Base-by-base conservation (phyloP, 1,140 invertebrate genomes). In the Pemphigus obesinymphae region DNA sequence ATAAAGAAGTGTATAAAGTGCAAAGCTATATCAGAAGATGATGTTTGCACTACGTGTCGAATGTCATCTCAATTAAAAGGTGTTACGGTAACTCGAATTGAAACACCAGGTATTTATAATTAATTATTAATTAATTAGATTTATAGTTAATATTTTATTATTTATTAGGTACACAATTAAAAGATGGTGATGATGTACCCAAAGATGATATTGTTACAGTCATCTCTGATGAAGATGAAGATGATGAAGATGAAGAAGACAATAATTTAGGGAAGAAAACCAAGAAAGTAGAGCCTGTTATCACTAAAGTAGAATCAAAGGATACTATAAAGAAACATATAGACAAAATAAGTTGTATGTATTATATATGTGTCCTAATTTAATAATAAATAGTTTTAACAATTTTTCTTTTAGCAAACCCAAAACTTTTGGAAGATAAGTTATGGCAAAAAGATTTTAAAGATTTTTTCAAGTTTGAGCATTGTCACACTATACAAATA, bases 381-480 rank as follows among this genome's bases (percentile, higher is more conserved):
- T 45, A 45, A 10, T 40, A 45, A 11, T 45, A 13, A n/a, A n/a
- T 31, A 29, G n/a, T 43, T 8, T 45, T 45, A 45, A 72, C 17
- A 43, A 50, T 13, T 23, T 3, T 66, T 72, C n/a, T 55, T 70
- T 58, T 31, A 70, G 66, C 6, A 10, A 72, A 61, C 5, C 53
- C 66, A 34, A 45, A 34, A 50, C 37, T 53, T 53, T 31, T 82
- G n/a, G 55, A 73, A 29, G 68, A 75, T 31, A 48, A 29, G 7
- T 58, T 73, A 45, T 72, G 87, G 88, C 78, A 89, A 89, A 2
- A 86, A 88, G 31, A 84, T 93, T 11, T 87, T 92, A 82, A 93
- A 92, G n/a, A 90, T 94, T 83, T 89, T 93, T 84, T 92, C 94
- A 86, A 93, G 93, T 68, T 93, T 93, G 7, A 93, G 93, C 85